These are phyloP conservation scores for Zaprionus camerounensis DNA, from an alignment of 1,140 invertebrate species.

Conservation along the genomic window DNA sequence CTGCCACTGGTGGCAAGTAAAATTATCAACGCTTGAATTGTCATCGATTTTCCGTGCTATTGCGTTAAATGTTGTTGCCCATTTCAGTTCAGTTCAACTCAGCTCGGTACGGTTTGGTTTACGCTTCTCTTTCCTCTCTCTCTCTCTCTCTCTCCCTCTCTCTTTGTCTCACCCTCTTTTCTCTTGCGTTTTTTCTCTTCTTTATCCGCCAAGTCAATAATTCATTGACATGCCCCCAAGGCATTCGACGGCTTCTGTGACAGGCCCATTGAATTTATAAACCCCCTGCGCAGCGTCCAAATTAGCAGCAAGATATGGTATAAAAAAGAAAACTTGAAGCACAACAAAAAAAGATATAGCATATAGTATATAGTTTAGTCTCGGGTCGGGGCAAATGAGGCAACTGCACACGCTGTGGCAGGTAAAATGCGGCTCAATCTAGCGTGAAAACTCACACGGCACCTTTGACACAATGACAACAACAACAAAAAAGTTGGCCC, in stretches of 20 bases:
- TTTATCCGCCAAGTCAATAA: constrained; percentile 62
- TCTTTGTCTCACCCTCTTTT: constrained; percentile 9
- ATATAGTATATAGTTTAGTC: constrained; percentile 15
- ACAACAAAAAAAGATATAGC: constrained; percentile 22
- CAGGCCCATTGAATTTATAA: constrained; percentile 73
- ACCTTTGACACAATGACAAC: constrained; percentile 8
- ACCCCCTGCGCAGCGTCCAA: constrained; percentile 57
- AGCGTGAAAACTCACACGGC: constrained; percentile 68
- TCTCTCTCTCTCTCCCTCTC: background rate
- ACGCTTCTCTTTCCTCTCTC: background rate
- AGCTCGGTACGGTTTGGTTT: constrained; percentile 3
- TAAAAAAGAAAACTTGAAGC: constrained; percentile 21
- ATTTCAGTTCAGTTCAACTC: constrained; percentile 38
- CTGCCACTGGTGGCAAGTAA: constrained; percentile 53
- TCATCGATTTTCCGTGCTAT: constrained; percentile 82
- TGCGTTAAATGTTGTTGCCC: constrained; percentile 74
- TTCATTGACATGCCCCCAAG: constrained; percentile 62
- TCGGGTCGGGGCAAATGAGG: constrained; percentile 31
- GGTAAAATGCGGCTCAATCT: constrained; percentile 69
- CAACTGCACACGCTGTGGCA: constrained; percentile 41
- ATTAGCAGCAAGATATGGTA: constrained; percentile 57
- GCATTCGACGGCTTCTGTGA: constrained; percentile 40
- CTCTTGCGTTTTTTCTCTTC: constrained; percentile 21
- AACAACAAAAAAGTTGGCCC: constrained; percentile 31
- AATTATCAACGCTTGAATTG: constrained; percentile 82